Conservation (phyloP, 1,140 invertebrate species). For the Leptinotarsa undecemlineata region DNA sequence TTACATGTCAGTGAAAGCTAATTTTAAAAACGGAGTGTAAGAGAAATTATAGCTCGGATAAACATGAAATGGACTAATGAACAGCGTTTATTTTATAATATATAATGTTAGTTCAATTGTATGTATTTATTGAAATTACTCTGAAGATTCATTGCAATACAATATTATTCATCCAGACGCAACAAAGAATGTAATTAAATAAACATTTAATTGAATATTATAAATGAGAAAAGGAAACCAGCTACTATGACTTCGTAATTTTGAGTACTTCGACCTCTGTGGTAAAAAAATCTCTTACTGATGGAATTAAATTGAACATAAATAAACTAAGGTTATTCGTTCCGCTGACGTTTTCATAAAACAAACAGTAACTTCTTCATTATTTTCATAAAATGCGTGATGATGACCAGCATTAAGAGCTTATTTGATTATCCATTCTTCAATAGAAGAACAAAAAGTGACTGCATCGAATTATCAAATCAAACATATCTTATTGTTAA, state of each 20-base stretch:
- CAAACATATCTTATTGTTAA: too few relatives aligned
- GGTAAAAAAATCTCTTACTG: conserved; percentile 16
- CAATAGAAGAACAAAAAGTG: background rate
- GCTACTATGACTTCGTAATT: conserved; percentile 8
- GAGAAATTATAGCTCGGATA: conserved; percentile 7
- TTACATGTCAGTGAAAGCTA: too few relatives aligned
- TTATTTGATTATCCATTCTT: background rate
- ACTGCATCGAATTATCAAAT: background rate
- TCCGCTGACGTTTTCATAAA: conserved; percentile 9
- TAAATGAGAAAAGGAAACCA: conserved; percentile 17
- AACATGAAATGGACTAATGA: background rate
- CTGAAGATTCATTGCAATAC: background rate
- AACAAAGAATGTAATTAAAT: conserved; percentile 5
- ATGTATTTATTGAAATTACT: conserved; percentile 16
- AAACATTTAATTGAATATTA: conserved; percentile 21
- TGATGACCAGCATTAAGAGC: background rate
- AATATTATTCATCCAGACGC: conserved; percentile 8
- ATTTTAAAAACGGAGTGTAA: background rate
- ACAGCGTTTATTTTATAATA: conserved; percentile 10
- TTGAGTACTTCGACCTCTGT: conserved; percentile 16
- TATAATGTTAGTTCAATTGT: conserved; percentile 17
- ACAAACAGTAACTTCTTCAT: conserved; percentile 8
- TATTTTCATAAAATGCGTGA: conserved; percentile 1
- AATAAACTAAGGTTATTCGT: conserved; percentile 9
- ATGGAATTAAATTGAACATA: conserved; percentile 24